phyloP scores from a whole-genome alignment of 1,140 invertebrate genomes.

The Bombyx mandarina region DNA sequence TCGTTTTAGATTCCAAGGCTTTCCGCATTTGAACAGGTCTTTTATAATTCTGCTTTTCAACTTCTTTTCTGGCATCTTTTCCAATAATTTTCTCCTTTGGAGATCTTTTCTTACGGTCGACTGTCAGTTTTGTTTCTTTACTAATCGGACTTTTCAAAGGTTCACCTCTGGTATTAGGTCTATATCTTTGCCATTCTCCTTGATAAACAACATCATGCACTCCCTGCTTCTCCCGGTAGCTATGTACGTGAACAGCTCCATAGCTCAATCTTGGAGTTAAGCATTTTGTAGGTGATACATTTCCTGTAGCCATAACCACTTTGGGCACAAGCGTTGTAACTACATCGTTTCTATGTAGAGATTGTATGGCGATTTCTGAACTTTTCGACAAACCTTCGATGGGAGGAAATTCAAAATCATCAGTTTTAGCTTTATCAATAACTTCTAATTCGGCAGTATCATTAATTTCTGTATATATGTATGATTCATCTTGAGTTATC shows the following conservation, averaged over 20 bases:
- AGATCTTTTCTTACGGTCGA: conserved; percentile 16
- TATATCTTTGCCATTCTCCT: conserved; percentile 46
- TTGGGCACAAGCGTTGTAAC: conserved; percentile 15
- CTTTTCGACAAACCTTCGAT: conserved; percentile 18
- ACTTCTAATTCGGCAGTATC: conserved; percentile 6
- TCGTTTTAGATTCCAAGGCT: background rate
- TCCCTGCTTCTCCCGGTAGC: conserved; percentile 36
- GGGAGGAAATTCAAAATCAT: conserved; percentile 21
- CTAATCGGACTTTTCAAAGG: conserved; percentile 1
- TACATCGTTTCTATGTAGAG: conserved; percentile 2
- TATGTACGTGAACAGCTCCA: conserved; percentile 51
- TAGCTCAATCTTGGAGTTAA: conserved; percentile 27
- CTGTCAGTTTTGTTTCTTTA: conserved; percentile 16
- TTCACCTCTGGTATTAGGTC: conserved; percentile 9
- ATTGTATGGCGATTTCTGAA: background rate
- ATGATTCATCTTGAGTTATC: conserved; percentile 14
- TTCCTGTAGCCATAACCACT: conserved; percentile 14
- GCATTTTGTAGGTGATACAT: conserved; percentile 19
- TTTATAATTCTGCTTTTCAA: background rate
- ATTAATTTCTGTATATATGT: background rate
- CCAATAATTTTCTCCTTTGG: conserved; percentile 16
- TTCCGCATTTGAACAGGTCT: conserved; percentile 1
- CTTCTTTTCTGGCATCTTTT: conserved; percentile 6
- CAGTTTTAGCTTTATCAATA: conserved; percentile 18
- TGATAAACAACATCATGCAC: conserved; percentile 55